These are phyloP conservation scores for Hylia prasina DNA, from an alignment of 2,113 vertebrate species.

Conservation along the genomic window DNA sequence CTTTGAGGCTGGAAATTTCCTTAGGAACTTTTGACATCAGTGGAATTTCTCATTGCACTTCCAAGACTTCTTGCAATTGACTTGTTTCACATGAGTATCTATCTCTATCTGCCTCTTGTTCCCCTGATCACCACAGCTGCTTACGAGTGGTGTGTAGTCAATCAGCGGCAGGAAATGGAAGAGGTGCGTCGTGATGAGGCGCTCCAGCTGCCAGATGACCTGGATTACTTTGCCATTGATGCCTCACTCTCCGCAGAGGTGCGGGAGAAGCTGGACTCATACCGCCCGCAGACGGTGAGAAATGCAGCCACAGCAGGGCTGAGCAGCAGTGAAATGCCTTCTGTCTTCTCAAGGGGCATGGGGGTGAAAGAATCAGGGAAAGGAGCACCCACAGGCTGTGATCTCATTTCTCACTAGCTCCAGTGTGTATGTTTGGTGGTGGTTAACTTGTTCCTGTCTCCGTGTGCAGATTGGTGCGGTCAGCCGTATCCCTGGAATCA, in stretches of 20 bases:
- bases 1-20: not conserved
- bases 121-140: conserved; percentile 65
- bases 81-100: not conserved
- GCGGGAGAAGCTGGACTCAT: conserved; percentile 82
- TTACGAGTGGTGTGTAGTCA: conserved; percentile 76
- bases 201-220: conserved; percentile 79
- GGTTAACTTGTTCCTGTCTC: not conserved
- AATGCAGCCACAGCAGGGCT: not conserved
- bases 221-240: conserved; percentile 85
- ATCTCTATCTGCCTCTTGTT: not conserved
- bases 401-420: not conserved
- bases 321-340: not conserved
- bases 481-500: conserved; percentile 86
- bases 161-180: conserved; percentile 84
- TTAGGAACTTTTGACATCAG: not conserved
- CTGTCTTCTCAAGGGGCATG: not conserved
- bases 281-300: conserved; percentile 87
- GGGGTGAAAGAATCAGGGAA: not conserved
- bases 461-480: conserved; percentile 83
- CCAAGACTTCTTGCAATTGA: not conserved
- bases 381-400: not conserved
- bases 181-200: conserved; percentile 85
- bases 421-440: not conserved
- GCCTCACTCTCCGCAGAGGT: conserved; percentile 86
- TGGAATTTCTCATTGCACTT: not conserved